These are phyloP conservation scores for Coptodon bakossiorum DNA, from an alignment of 2,113 vertebrate species.

Conservation along the genomic window DNA sequence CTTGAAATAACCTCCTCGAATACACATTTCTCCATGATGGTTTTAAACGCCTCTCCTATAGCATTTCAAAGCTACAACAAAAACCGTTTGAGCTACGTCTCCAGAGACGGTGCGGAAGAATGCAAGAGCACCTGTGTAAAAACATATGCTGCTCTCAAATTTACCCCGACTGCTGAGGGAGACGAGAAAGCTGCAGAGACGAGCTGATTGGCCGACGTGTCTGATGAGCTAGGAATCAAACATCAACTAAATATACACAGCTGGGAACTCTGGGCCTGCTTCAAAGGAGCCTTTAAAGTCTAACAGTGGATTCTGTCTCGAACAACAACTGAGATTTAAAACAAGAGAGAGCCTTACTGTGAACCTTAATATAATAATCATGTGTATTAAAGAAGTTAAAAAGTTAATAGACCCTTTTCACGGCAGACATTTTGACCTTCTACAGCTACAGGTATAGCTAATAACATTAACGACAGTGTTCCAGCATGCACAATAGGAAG, in stretches of 20 bases:
- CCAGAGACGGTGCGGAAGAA: background rate
- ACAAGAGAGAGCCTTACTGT: background rate
- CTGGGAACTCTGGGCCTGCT: background rate
- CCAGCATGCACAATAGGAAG: background rate
- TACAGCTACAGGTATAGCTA: background rate
- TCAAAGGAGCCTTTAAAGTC: background rate
- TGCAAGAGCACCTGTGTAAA: background rate
- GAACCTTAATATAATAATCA: background rate
- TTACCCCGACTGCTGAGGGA: background rate
- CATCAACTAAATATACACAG: background rate
- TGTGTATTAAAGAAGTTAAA: background rate
- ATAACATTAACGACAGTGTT: background rate
- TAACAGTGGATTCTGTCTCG: background rate
- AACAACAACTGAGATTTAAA: background rate
- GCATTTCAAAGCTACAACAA: background rate
- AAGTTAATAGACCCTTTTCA: background rate
- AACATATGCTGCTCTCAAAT: background rate
- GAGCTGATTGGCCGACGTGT: background rate
- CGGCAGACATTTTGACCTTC: background rate
- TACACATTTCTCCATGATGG: background rate
- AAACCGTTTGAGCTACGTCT: background rate
- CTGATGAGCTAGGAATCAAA: background rate
- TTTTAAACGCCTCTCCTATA: background rate
- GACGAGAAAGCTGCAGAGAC: background rate
- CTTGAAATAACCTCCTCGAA: slow-evolving; percentile 20